phyloP scores from a whole-genome alignment of 2,888 invertebrate genomes.

The Muschampia plurimacula region DNA sequence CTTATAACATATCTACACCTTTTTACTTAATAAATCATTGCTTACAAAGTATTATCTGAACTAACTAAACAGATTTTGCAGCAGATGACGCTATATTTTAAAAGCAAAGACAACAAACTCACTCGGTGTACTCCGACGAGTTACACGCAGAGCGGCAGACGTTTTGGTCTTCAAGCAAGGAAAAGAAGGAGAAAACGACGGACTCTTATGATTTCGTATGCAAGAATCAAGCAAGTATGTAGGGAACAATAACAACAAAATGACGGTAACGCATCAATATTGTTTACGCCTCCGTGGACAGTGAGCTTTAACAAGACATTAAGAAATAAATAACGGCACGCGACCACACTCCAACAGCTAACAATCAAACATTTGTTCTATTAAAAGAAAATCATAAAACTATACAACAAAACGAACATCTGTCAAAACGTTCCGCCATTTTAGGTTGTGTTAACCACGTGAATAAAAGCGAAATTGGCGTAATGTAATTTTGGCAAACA shows the following conservation, averaged over 20 bases:
- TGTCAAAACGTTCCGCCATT: constrained; percentile 44
- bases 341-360: constrained; percentile 61
- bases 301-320: background rate
- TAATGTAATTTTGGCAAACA: constrained; percentile 45
- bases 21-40: too few species aligned
- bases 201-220: too few species aligned
- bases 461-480: constrained; percentile 46
- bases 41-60: too few species aligned
- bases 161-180: too few species aligned
- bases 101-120: too few species aligned
- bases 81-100: too few species aligned
- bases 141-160: too few species aligned
- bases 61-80: too few species aligned
- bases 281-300: background rate
- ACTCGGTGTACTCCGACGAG: too few species aligned
- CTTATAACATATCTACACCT: too few species aligned
- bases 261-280: background rate
- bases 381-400: constrained; percentile 37
- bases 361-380: constrained; percentile 46
- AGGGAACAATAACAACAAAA: background rate
- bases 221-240: too few species aligned
- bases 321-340: constrained; percentile 65
- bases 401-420: constrained; percentile 39
- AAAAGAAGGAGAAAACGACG: too few species aligned
- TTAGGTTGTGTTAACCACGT: constrained; percentile 39